These are phyloP conservation scores for Carcina quercana DNA, from an alignment of 2,888 invertebrate species.

Conservation along the genomic window DNA sequence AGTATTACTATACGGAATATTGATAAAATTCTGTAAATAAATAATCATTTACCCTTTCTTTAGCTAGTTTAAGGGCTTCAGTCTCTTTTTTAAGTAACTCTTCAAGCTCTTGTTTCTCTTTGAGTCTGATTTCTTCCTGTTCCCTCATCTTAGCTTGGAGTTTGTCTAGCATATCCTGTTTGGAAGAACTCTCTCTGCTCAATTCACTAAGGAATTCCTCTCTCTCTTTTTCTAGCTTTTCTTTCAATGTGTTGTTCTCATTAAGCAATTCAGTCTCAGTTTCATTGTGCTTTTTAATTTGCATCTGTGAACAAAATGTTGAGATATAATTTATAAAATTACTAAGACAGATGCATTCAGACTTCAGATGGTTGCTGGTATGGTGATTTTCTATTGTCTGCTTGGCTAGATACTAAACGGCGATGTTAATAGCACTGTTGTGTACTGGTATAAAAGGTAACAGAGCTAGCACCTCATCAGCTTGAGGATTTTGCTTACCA, in stretches of 20 bases:
- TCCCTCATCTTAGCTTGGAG: conserved; percentile 62
- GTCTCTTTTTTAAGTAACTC: conserved; percentile 47
- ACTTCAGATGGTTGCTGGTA: no score
- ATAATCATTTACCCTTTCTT: conserved; percentile 49
- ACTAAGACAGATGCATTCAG: no score
- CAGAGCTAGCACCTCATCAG: no score
- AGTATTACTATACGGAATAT: no score
- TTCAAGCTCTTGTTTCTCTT: conserved; percentile 54
- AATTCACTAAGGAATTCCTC: conserved; percentile 64
- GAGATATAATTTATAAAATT: no score
- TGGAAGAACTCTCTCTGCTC: conserved; percentile 63
- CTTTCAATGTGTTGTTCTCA: conserved; percentile 60
- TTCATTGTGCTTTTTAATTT: conserved; percentile 54
- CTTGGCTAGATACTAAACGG: no score
- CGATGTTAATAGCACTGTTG: no score
- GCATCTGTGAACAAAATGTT: conserved; percentile 42
- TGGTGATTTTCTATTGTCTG: no score
- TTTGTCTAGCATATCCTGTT: conserved; percentile 65
- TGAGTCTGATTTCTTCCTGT: conserved; percentile 57
- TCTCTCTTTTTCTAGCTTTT: conserved; percentile 62
- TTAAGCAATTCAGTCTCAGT: conserved; percentile 53
- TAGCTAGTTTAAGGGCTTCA: conserved; percentile 50
- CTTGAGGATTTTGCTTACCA: no score
- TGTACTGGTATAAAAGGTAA: no score
- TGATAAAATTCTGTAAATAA: no score